Conservation (phyloP, 1,140 invertebrate species). For the Drosophila ambigua region DNA sequence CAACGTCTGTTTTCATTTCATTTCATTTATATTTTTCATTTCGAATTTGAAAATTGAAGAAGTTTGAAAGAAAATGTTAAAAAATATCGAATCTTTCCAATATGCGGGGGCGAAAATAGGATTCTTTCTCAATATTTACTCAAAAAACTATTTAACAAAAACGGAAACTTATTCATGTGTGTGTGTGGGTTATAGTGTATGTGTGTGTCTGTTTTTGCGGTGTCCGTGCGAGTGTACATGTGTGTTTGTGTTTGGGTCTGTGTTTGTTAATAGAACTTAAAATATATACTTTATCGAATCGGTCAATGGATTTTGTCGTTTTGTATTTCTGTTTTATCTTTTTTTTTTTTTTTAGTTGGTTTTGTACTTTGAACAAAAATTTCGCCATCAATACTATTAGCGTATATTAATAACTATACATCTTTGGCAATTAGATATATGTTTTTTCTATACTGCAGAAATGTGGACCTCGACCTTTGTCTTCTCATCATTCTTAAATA, state of each 20-base stretch:
- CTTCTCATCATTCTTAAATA: constrained; percentile 62
- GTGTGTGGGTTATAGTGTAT: constrained; percentile 9
- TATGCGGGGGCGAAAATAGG: constrained; percentile 25
- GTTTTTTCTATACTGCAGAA: constrained; percentile 80
- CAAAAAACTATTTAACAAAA: constrained; percentile 76
- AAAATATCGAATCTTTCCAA: constrained; percentile 49
- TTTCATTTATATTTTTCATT: constrained; percentile 28
- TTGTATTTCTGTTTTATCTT: constrained; percentile 29
- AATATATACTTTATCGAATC: constrained; percentile 57
- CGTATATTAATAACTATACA: constrained; percentile 81
- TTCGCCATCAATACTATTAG: constrained; percentile 83
- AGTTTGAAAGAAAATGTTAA: constrained; percentile 68
- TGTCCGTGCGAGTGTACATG: constrained; percentile 14
- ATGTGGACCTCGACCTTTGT: constrained; percentile 84
- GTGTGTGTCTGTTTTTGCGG: constrained; percentile 10
- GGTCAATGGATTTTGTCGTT: constrained; percentile 38
- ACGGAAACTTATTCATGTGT: constrained; percentile 73
- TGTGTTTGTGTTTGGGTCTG: constrained; percentile 25
- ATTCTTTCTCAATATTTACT: constrained; percentile 60
- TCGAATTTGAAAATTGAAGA: constrained; percentile 76
- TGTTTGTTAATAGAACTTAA: constrained; percentile 64
- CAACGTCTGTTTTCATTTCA: constrained; percentile 91
- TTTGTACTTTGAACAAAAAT: constrained; percentile 84
- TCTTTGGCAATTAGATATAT: constrained; percentile 80
- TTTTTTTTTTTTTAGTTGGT: constrained; percentile 40